Conservation (phyloP, 2,888 invertebrate species). For the Ischnus inquisitorius region DNA sequence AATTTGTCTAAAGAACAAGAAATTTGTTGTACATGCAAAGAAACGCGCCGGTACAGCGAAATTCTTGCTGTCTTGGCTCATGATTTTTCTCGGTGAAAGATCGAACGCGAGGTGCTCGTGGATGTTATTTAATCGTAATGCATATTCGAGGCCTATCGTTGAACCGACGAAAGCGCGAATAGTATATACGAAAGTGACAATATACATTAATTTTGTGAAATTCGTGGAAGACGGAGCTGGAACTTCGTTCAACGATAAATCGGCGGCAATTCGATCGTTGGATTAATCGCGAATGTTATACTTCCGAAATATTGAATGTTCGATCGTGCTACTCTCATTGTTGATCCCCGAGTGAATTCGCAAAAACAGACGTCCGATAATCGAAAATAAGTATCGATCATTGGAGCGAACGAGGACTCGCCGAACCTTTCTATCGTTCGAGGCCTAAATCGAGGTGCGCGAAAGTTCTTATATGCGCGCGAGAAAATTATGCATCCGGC, state of each 20-base stretch:
- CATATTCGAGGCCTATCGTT: constrained; percentile 40
- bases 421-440: neutral
- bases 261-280: neutral
- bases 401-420: neutral
- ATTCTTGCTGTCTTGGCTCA: too few species aligned
- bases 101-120: constrained; percentile 33
- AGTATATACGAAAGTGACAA: constrained; percentile 1
- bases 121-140: constrained; percentile 39
- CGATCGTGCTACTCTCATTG: neutral
- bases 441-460: constrained; percentile 4
- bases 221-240: constrained; percentile 18
- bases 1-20: too few species aligned
- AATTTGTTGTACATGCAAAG: too few species aligned
- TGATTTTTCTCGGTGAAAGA: too few species aligned
- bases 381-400: neutral
- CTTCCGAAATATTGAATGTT: neutral
- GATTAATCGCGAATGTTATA: neutral
- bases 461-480: neutral
- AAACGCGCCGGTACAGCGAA: too few species aligned
- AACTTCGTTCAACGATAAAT: constrained; percentile 15
- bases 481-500: neutral
- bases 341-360: neutral
- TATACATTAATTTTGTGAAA: neutral
- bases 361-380: neutral
- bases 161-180: neutral